A percentile compares a stretch with the other conserved stretches of the same genome.
These are phyloP conservation scores for Darevskia nairensis DNA, from an alignment of 2,797 vertebrate genomes.

Conservation along the genomic window DNA sequence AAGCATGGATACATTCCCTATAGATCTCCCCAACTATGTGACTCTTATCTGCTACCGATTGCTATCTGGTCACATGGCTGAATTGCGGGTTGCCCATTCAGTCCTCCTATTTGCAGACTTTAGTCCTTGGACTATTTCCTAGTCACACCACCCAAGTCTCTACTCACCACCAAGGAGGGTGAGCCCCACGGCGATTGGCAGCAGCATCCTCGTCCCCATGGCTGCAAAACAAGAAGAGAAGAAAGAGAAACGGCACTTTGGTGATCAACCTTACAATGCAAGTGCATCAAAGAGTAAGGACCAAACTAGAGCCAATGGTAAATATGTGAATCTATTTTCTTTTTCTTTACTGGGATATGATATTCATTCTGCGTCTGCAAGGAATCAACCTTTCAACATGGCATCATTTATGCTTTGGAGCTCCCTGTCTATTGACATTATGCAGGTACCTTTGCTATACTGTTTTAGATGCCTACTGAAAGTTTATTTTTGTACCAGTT, in stretches of 20 bases:
- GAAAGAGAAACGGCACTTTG: neutral
- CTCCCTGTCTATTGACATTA: too few species aligned
- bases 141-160: neutral
- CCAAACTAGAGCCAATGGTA: neutral
- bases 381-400: too few species aligned
- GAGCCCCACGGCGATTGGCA: conserved; percentile 54
- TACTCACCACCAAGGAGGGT: conserved; percentile 68
- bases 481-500: too few species aligned
- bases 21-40: neutral
- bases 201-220: conserved; percentile 54
- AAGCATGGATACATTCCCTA: neutral
- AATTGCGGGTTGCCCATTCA: neutral
- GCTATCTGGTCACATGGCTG: neutral
- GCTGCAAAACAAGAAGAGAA: neutral
- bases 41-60: neutral
- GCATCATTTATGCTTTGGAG: too few species aligned
- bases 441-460: too few species aligned
- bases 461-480: too few species aligned
- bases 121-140: neutral
- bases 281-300: neutral
- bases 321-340: neutral
- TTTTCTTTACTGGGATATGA: too few species aligned
- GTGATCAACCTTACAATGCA: neutral
- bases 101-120: neutral
- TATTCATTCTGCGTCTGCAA: too few species aligned